Base-by-base conservation (phyloP, 2,888 invertebrate species). In the Microctonus hyperodae region DNA sequence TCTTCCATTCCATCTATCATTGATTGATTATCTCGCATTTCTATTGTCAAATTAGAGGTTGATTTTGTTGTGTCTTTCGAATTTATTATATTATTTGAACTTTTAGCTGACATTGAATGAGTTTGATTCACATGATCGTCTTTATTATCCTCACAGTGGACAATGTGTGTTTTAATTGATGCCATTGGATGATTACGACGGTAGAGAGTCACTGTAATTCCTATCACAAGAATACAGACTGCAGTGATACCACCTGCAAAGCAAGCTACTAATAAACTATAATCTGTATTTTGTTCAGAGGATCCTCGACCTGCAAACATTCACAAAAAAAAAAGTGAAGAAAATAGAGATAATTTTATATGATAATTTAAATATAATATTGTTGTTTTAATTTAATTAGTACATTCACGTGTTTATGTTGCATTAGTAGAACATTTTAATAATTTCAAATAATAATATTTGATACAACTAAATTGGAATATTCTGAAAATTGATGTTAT, bases 231-330 rank as follows among this genome's bases (percentile, higher is more conserved):
- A 37, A 82, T 82, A 69, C 81, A 81, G 4, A 79, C 73, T 9
- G 82, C 82, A 0, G 82, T 82, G 48, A 82, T 67, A 9, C 82
- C 81, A 2, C 82, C 81, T 33, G 81, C 81, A 69, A 82, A 81
- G 69, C 80, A 82, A 6, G 82, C 82, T 25, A 82, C 79, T 69
- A 82, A 67, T 6, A 82, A 74, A 67, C 81, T 82, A 73, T 82
- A 82, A 70, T 82, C 82, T 25, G 72, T 74, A 55, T 70, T 60
- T 40, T 77, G 77, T 44, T 76, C 74, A 13, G 76, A 72, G 0
- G 81, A 78, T n/a, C 78, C 82, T 20, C 79, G 78, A 72, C 81
- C 82, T 82, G 74, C 35, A 22, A 33, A 10, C 25, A 20, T 60
- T 57, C 35, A 68, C 69, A 70, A 67, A 68, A 59, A 37, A 10